Conservation (phyloP, 1,140 invertebrate genomes). For the Drosophila virilis region DNA sequence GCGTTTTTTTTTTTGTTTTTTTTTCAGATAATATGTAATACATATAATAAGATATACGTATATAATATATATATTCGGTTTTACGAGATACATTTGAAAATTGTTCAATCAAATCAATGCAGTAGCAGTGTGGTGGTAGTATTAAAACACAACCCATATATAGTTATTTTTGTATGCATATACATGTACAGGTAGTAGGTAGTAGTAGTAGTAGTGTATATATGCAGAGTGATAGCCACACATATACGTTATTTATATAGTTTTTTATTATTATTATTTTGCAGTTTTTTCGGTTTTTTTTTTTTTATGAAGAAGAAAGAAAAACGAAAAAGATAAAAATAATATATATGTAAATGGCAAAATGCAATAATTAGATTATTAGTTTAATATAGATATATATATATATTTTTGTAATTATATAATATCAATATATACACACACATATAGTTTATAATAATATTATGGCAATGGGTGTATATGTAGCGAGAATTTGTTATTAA, state of each 20-base stretch:
- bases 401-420: constrained; percentile 60
- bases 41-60: constrained; percentile 74
- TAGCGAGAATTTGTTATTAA: constrained; percentile 36
- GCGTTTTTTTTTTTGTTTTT: constrained; percentile 62
- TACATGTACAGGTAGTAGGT: constrained; percentile 83
- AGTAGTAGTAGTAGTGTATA: constrained; percentile 79
- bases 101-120: constrained; percentile 82
- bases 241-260: constrained; percentile 83
- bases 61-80: constrained; percentile 69
- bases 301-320: constrained; percentile 84
- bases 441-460: constrained; percentile 60
- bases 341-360: constrained; percentile 84
- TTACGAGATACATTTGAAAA: constrained; percentile 82
- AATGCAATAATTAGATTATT: constrained; percentile 84
- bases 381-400: constrained; percentile 83
- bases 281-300: constrained; percentile 72
- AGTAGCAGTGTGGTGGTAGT: constrained; percentile 82
- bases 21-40: constrained; percentile 78
- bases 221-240: constrained; percentile 82
- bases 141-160: constrained; percentile 84
- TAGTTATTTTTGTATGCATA: constrained; percentile 83
- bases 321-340: constrained; percentile 84
- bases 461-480: constrained; percentile 65
- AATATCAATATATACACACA: constrained; percentile 82
- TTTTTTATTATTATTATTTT: constrained; percentile 74